Base-by-base conservation (phyloP, 2,797 vertebrate species). In the Ispidina picta region DNA sequence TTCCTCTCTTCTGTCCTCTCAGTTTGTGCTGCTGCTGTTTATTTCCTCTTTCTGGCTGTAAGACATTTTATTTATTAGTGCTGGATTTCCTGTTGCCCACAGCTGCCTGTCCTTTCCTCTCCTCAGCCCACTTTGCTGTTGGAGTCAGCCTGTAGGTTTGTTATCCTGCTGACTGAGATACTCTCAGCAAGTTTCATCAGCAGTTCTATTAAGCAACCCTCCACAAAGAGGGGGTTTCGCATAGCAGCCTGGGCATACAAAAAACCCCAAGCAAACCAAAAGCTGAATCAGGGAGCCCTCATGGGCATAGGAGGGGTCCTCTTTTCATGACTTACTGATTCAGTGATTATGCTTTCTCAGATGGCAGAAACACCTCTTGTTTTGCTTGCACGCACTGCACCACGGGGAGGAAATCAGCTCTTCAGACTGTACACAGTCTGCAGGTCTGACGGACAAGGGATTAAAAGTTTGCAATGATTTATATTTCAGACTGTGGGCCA, bases 51-150 rank as follows among this genome's bases (percentile, higher is more conserved):
- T 90, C 74, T 90, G 87, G 75, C 81, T 86, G 20, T 74, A 95
- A 87, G 92, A 69, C 19, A 0, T 92, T 95, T 96, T 93, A 95
- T 95, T 96, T 95, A 91, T 95, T 93, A 86, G 86, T 55, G 39
- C 83, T 96, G 84, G 90, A 92, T 94, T 95, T 95, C 90, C 90
- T 91, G 92, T 89, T 95, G 92, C 89, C 86, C 86, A 89, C 91
- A 95, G 94, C 90, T 96, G 93, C 87, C 72, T 2, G 6, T 77
- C 52, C 74, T 86, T 88, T 60, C 33, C 87, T 81, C 86, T 72
- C 54, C 55, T 56, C 71, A 51, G 86, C 56, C 62, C 79, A 76
- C 68, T 90, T 74, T 87, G 88, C 79, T 7, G 2, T 14, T 65
- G 5, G 10, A 88, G n/a, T 29, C 85, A 83, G 51, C 51, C 52